These are phyloP conservation scores for Arremon aurantiirostris DNA, from an alignment of 2,797 vertebrate genomes.

Conservation along the genomic window DNA sequence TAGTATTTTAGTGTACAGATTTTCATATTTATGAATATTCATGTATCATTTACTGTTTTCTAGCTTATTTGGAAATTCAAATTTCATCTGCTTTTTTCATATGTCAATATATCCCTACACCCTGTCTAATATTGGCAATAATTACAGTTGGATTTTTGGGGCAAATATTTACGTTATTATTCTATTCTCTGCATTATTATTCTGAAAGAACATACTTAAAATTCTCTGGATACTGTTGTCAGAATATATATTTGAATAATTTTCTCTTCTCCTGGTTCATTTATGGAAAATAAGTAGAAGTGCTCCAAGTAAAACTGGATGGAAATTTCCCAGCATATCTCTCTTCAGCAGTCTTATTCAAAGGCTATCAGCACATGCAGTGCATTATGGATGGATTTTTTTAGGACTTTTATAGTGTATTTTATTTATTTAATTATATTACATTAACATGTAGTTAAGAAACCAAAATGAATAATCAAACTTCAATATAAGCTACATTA, in stretches of 20 bases:
- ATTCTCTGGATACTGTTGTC: neutral
- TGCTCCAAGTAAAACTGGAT: neutral
- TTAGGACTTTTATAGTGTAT: neutral
- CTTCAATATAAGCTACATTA: neutral
- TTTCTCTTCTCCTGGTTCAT: neutral
- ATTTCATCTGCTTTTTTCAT: neutral
- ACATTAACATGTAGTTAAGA: neutral
- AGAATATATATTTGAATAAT: neutral
- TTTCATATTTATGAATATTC: conserved; percentile 20
- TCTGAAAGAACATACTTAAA: neutral
- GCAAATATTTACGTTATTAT: neutral
- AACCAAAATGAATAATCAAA: neutral
- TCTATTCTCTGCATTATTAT: neutral
- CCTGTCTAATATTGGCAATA: neutral
- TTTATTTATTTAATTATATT: neutral
- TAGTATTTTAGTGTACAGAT: neutral
- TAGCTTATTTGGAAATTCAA: neutral
- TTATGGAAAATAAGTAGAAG: neutral
- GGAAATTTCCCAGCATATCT: neutral
- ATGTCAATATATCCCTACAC: neutral
- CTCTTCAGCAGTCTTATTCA: neutral
- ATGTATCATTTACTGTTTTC: neutral
- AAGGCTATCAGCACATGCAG: neutral
- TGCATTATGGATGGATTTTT: neutral
- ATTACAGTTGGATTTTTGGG: neutral